Percentiles rank a stretch among this genome's conserved stretches.
These are phyloP conservation scores for Dendroctonus valens DNA, from an alignment of 1,140 invertebrate genomes.

Conservation along the genomic window DNA sequence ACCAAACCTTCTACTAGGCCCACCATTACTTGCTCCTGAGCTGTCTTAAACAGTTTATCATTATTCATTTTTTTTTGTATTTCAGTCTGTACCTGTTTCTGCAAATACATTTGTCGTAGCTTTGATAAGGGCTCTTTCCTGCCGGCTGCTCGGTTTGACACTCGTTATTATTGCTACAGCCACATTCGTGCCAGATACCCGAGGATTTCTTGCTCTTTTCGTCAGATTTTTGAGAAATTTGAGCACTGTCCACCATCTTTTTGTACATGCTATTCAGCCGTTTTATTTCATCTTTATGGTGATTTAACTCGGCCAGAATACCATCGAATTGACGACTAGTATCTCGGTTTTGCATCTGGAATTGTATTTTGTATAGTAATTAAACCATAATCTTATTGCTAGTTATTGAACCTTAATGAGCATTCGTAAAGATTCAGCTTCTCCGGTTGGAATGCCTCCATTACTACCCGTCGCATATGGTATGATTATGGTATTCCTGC, in stretches of 20 bases:
- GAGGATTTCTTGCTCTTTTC: background rate
- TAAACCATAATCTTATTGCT: background rate
- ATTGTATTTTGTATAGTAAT: background rate
- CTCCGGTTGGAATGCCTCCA: background rate
- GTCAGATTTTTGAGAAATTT: conserved; percentile 4
- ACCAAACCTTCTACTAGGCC: conserved; percentile 6
- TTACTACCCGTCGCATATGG: conserved; percentile 14
- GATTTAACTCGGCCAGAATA: conserved; percentile 12
- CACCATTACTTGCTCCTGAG: background rate
- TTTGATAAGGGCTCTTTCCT: background rate
- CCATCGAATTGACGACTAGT: conserved; percentile 20
- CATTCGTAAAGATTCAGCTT: conserved; percentile 9
- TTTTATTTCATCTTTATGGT: conserved; percentile 23
- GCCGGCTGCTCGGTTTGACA: background rate
- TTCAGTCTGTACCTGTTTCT: background rate
- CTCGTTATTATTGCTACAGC: background rate
- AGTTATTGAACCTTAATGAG: conserved; percentile 9
- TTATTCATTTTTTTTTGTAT: no score
- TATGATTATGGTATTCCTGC: conserved; percentile 22
- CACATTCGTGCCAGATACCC: background rate
- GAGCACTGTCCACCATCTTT: conserved; percentile 12
- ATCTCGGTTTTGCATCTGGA: conserved; percentile 25
- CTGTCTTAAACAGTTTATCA: no score
- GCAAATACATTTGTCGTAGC: background rate
- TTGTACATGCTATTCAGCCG: conserved; percentile 23